Base-by-base conservation (phyloP, 2,888 invertebrate genomes). In the Tipula unca region DNA sequence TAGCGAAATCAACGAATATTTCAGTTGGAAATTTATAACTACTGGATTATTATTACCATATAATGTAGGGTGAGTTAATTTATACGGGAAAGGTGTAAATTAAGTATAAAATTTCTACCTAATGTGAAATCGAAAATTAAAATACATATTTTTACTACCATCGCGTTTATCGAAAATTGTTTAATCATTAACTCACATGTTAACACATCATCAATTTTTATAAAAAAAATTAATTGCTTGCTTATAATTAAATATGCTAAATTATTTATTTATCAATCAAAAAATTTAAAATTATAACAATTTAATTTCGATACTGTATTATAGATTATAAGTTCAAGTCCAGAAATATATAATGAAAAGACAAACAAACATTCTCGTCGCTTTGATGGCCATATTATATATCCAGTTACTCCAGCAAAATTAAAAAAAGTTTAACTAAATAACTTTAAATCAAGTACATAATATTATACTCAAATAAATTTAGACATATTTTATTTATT, bases 401-500 rank as follows among this genome's bases (percentile, higher is more conserved):
- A 94, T 89, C 94, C 94, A 2, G 94, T 94, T 5, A 94, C 94
- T 39, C 94, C 94, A 82, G 92, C 93, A 86, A 90, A 90, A 87
- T 90, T 90, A 89, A 92, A 92, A 89, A 25, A 69, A 0, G 25
- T 69, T 69, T 69, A 69, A 25, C 2, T 39, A 8, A 5, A 36
- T 0, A 39, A 39, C 13, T 39, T 39, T 39, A 13, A 39, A 39
- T 39, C 39, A 13, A 39, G 13, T 13, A 35, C 39, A 39, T 13
- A 39, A 6, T 13, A 10, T 39, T 39, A 39, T 10, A 10, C 10
- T 39, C 13, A 32, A 32, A 32, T 48, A 48, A 48, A 48, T 48
- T 48, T 17, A 48, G n/a, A n/a, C n/a, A n/a, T n/a, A n/a, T n/a
- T n/a, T n/a, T n/a, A n/a, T n/a, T n/a, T n/a, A n/a, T n/a, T n/a